A percentile compares a stretch with the other conserved stretches of the same genome.
Conservation (phyloP, 2,113 vertebrate species). For the Lepus europaeus region DNA sequence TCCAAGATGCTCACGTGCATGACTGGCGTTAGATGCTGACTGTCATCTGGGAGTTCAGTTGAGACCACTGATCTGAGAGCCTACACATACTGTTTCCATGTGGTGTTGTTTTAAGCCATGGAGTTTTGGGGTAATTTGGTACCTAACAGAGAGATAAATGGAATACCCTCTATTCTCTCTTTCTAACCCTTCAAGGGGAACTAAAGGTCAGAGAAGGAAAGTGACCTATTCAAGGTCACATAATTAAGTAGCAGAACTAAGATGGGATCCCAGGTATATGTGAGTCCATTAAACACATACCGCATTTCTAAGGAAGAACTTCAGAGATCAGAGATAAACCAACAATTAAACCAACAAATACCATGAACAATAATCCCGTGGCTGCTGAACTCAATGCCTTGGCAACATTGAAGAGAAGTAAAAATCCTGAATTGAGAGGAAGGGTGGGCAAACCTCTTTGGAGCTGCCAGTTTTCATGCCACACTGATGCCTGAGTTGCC, state of each 20-base stretch:
- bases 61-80: no score
- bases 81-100: no score
- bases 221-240: not conserved
- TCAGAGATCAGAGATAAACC: not conserved
- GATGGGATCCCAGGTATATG: not conserved
- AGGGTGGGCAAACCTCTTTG: accelerated
- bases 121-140: not conserved
- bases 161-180: not conserved
- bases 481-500: not conserved
- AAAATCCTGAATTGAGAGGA: not conserved
- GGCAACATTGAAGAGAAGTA: not conserved
- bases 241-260: no score
- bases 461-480: not conserved
- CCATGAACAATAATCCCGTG: not conserved
- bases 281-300: not conserved
- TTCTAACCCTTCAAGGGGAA: not conserved
- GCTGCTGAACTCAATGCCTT: not conserved
- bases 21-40: no score
- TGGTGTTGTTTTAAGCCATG: not conserved
- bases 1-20: no score
- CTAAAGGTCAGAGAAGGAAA: not conserved
- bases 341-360: not conserved
- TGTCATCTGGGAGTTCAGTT: no score
- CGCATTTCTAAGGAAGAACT: not conserved
- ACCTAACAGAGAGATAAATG: not conserved